These are phyloP conservation scores for Sardina pilchardus DNA, from an alignment of 2,113 vertebrate species.

Conservation along the genomic window DNA sequence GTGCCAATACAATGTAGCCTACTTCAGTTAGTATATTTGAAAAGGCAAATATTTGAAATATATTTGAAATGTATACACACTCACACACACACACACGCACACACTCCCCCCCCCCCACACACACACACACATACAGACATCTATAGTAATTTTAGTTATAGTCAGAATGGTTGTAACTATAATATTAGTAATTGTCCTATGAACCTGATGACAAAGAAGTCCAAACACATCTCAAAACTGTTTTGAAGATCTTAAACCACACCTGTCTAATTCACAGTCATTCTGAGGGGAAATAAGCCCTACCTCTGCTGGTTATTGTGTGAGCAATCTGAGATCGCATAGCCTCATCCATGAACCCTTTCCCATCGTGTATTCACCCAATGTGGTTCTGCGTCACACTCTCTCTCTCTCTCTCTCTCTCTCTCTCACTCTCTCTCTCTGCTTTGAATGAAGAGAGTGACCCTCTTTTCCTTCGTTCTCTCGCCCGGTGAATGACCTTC, in stretches of 20 bases:
- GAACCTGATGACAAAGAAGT: neutral
- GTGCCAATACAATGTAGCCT: neutral
- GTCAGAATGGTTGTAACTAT: neutral
- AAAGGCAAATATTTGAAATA: too few species aligned
- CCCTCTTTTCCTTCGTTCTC: neutral
- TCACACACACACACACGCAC: slow-evolving; percentile 47
- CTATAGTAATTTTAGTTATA: neutral
- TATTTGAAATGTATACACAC: too few species aligned
- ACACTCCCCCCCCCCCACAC: neutral
- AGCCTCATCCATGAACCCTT: neutral
- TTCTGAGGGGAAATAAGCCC: too few species aligned
- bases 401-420: neutral
- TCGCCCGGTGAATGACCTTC: neutral
- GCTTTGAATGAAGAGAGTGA: neutral
- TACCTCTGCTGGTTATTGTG: neutral
- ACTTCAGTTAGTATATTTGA: neutral
- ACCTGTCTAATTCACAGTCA: neutral
- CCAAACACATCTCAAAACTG: neutral
- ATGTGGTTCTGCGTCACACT: neutral
- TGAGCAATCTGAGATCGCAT: neutral
- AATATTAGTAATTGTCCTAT: neutral
- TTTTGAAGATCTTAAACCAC: neutral
- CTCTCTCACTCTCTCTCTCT: neutral
- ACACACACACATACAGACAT: neutral
- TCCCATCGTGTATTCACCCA: neutral